Evolutionary conservation across 2,888 invertebrate species (phyloP).

Genomic region (Orthosia incerta): DNA sequence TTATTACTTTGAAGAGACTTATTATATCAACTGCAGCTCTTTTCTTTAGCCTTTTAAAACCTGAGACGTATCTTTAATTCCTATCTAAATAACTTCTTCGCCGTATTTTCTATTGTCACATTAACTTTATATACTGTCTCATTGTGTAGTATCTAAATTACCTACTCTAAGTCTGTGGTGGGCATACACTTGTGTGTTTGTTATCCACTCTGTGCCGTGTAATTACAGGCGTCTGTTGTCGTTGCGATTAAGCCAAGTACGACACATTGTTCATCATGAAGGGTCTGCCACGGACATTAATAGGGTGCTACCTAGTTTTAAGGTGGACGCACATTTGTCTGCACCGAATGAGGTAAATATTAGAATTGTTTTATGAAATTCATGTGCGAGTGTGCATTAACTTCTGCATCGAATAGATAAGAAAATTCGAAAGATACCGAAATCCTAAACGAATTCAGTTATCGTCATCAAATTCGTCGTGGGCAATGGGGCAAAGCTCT

Average conservation of each 20-base stretch:
- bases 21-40: conserved; percentile 25
- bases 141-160: conserved; percentile 40
- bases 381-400: too few relatives aligned
- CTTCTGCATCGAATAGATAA: too few relatives aligned
- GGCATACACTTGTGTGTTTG: conserved; percentile 31
- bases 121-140: conserved; percentile 8
- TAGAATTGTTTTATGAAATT: not conserved
- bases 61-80: conserved; percentile 11
- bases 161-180: conserved; percentile 30
- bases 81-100: conserved; percentile 1
- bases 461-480: not conserved
- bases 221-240: conserved; percentile 43
- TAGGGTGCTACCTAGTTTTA: conserved; percentile 33
- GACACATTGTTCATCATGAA: conserved; percentile 48
- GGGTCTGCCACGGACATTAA: conserved; percentile 37
- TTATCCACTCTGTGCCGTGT: conserved; percentile 31
- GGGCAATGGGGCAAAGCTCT: not conserved
- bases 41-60: conserved; percentile 1
- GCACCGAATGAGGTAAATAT: not conserved
- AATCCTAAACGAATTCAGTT: not conserved
- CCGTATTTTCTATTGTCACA: conserved; percentile 7
- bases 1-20: conserved; percentile 3
- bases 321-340: not conserved
- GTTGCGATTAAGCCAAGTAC: conserved; percentile 52
- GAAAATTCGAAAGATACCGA: not conserved